These are phyloP conservation scores for Cotesia glomerata DNA, from an alignment of 1,140 invertebrate species.

Conservation along the genomic window DNA sequence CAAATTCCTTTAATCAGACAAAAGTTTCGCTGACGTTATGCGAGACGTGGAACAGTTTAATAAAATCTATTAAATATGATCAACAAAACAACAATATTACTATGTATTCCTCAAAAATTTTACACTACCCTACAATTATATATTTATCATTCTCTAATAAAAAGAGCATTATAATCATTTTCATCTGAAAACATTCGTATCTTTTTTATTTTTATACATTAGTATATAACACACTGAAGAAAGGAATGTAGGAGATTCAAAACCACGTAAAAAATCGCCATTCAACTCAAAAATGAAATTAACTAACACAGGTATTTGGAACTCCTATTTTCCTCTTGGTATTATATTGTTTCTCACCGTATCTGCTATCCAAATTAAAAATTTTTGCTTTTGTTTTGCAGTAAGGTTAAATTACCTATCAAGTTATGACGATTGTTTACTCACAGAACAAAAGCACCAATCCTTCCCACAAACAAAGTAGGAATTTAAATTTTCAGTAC, in stretches of 20 bases:
- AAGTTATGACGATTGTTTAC: too few relatives aligned
- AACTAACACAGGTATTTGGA: neutral
- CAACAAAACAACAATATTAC: constrained; percentile 60
- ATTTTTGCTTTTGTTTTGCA: neutral
- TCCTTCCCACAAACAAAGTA: too few relatives aligned
- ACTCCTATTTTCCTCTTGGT: neutral
- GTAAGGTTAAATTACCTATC: neutral
- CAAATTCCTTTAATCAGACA: neutral
- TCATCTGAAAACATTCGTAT: neutral
- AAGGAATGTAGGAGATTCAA: too few relatives aligned
- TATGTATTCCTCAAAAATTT: constrained; percentile 27
- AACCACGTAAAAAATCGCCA: too few relatives aligned
- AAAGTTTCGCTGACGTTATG: constrained; percentile 36
- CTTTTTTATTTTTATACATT: constrained; percentile 3
- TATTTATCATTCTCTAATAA: constrained; percentile 28
- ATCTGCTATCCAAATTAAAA: neutral
- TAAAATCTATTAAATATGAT: constrained; percentile 63
- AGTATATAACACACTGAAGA: neutral
- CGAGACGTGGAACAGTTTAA: constrained; percentile 56
- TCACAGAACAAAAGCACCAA: too few relatives aligned
- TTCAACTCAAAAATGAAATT: too few relatives aligned
- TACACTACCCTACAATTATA: constrained; percentile 20
- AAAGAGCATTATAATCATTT: constrained; percentile 25
- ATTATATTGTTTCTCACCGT: neutral
- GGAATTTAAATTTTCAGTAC: too few relatives aligned